Evolutionary conservation across 2,113 vertebrate genomes (phyloP).

Genomic region (Ploceus nigricollis): DNA sequence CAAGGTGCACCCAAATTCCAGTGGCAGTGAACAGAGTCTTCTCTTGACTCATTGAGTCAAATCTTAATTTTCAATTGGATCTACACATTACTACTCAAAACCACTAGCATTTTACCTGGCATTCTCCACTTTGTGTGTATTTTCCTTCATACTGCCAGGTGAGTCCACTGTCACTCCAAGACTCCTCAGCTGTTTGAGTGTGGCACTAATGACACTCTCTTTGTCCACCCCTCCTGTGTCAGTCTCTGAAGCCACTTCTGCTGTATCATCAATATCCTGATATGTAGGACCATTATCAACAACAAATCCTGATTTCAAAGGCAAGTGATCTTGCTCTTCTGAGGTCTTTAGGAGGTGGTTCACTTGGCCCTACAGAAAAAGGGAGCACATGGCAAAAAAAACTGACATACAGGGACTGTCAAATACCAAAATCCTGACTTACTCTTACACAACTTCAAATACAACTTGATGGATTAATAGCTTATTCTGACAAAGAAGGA

Average conservation of each 20-base stretch:
- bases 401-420: not conserved
- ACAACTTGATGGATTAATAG: not conserved
- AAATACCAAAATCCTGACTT: not conserved
- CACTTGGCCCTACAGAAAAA: conserved; percentile 81
- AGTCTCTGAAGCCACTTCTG: conserved; percentile 13
- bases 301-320: conserved; percentile 38
- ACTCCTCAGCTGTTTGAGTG: conserved; percentile 83
- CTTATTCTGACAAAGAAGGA: not conserved
- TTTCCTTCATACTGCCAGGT: conserved; percentile 54
- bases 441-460: not conserved
- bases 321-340: conserved; percentile 39
- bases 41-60: not conserved
- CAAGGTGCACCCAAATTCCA: not conserved
- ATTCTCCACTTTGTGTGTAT: conserved; percentile 77
- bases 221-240: conserved; percentile 22
- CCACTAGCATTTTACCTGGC: conserved; percentile 78
- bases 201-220: conserved; percentile 82
- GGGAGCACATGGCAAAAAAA: not conserved
- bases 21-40: not conserved
- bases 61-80: not conserved
- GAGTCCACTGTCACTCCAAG: conserved; percentile 84
- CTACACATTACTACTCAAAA: not conserved
- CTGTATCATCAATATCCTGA: conserved; percentile 1
- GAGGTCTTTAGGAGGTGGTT: conserved; percentile 80
- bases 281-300: not conserved